Base-by-base conservation (phyloP, 2,797 vertebrate species). In the Pangasius mekongensis region DNA sequence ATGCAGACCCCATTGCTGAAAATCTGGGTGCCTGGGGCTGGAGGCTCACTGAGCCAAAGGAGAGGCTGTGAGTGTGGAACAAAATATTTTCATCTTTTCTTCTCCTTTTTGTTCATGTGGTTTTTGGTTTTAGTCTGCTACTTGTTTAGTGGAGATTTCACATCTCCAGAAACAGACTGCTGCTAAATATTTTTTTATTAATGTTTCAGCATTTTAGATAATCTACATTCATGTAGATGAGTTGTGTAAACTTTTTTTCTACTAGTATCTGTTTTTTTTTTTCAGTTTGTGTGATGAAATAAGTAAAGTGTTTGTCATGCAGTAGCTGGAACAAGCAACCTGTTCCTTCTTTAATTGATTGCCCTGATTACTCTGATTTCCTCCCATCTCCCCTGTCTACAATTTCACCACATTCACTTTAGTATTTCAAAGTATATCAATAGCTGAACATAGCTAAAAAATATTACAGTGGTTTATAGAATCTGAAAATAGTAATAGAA, bases 1-100 rank as follows among this genome's bases (percentile, higher is more conserved):
- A 96, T 95, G 0, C 96, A 97, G 94, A 96, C 95, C 24, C 96
- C 96, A 83, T 91, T 96, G 89, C 96, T 97, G 90, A 97, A 97
- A 95, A 96, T 96, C 90, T 97, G 97, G 97, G 96, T 97, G 85
- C 95, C 97, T 52, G 94, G 96, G 89, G 93, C 94, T 92, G 93
- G 92, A 90, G 94, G 91, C 77, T 88, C 93, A 83, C 78, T 94
- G 86, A 95, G 93, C 91, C 94, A 91, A 86, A 94, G 96, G 91
- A 96, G 96, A 92, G 96, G 96, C 91, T 97, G 97, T 97, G 95
- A 98, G 97, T 97, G 88, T 69, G 73, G 14, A 18, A 2, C 66
- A 39, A n/a, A 47, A 81, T 27, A 30, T 39, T 76, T 49, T 62
- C 27, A 49, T 62, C 43, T 77, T 58, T 66, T 84, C 56, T 87